Conservation (phyloP, 2,113 vertebrate species). For the Protobothrops mucrosquamatus region DNA sequence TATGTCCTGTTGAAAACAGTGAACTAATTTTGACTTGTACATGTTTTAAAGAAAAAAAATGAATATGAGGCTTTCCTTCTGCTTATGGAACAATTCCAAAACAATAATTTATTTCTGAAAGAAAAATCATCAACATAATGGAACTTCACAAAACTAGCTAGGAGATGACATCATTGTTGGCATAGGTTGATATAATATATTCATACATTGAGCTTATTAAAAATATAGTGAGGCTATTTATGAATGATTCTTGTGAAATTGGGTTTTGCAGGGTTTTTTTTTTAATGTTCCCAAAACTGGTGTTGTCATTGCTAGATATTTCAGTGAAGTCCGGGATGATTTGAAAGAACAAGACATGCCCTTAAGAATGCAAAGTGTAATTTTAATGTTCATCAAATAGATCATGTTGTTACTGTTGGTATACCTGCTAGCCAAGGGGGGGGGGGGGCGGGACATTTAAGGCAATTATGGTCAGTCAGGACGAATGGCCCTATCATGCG, state of each 20-base stretch:
- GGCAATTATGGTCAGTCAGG: too few relatives aligned
- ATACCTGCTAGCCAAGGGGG: too few relatives aligned
- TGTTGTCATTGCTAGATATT: background rate
- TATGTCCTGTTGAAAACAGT: background rate
- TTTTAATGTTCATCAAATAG: slow-evolving; percentile 32
- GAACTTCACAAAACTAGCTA: background rate
- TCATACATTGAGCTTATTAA: fast-evolving
- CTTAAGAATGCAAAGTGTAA: background rate
- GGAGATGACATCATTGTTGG: background rate
- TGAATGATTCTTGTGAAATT: background rate
- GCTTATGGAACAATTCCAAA: slow-evolving; percentile 13
- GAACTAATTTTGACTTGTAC: background rate
- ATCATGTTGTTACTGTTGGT: too few relatives aligned
- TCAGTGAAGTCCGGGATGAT: background rate
- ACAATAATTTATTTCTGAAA: background rate
- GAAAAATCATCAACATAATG: background rate
- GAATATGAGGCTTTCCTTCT: background rate
- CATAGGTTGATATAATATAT: background rate
- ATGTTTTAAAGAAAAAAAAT: background rate
- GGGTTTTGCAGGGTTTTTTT: background rate
- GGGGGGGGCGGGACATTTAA: too few relatives aligned
- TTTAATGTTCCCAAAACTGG: background rate
- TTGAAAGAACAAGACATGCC: background rate
- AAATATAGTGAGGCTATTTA: background rate
- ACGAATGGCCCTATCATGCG: too few relatives aligned